Conservation (phyloP, 2,888 invertebrate species). For the Brachyopa scutellaris region DNA sequence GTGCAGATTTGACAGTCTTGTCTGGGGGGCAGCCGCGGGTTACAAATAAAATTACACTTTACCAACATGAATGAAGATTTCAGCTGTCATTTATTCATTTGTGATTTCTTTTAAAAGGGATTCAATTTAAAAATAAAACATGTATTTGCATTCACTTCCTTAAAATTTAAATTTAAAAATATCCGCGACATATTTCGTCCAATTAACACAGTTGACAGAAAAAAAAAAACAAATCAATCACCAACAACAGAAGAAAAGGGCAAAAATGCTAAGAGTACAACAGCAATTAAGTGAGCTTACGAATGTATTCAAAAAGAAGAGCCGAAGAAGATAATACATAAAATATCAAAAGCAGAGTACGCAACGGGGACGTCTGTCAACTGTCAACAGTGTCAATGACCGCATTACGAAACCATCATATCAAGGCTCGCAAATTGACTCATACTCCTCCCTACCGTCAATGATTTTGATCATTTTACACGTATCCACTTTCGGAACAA, state of each 20-base stretch:
- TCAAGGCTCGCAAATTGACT: neutral
- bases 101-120: neutral
- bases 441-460: too few relatives aligned
- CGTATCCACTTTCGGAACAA: constrained; percentile 11
- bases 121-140: neutral
- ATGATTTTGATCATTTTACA: too few relatives aligned
- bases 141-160: constrained; percentile 3
- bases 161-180: constrained; percentile 2
- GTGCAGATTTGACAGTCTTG: neutral
- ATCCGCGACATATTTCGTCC: neutral
- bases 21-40: too few relatives aligned
- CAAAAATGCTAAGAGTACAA: neutral
- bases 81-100: neutral
- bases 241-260: constrained; percentile 10
- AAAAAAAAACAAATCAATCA: constrained; percentile 6
- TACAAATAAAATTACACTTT: too few relatives aligned
- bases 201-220: constrained; percentile 20
- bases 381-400: neutral
- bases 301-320: neutral
- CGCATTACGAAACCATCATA: constrained; percentile 14
- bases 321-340: neutral
- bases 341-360: neutral
- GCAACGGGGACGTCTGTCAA: too few relatives aligned
- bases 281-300: constrained; percentile 9
- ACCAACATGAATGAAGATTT: constrained; percentile 32